Conservation (phyloP, 2,797 vertebrate genomes). For the Rachycentron canadum region DNA sequence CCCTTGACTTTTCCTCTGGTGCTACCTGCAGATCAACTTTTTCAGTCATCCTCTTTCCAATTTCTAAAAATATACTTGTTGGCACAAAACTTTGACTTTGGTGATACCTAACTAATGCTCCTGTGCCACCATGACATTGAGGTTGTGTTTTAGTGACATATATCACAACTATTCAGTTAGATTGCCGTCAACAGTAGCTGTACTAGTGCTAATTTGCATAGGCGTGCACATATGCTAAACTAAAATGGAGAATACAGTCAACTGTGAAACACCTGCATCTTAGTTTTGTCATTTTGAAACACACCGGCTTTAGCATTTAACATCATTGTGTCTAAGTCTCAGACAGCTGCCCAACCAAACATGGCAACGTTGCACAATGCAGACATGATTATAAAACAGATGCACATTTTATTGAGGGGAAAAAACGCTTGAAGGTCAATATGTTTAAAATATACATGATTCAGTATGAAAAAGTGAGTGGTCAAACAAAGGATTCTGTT, state of each 20-base stretch:
- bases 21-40: not conserved
- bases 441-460: not conserved
- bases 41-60: not conserved
- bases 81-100: not conserved
- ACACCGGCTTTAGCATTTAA: not conserved
- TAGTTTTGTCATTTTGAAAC: not conserved
- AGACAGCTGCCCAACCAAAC: not conserved
- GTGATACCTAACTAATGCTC: not conserved
- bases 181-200: not conserved
- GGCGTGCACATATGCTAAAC: not conserved
- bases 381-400: constrained; percentile 12
- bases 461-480: not conserved
- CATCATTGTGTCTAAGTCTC: too few relatives aligned
- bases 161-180: not conserved
- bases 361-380: not conserved
- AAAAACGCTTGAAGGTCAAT: not conserved
- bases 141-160: not conserved
- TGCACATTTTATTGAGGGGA: constrained; percentile 2
- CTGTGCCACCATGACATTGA: not conserved
- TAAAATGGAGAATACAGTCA: not conserved
- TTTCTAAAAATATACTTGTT: not conserved
- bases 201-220: not conserved
- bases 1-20: not conserved
- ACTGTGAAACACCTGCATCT: not conserved
- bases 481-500: not conserved